Conservation (phyloP, 2,888 invertebrate species). For the Heliconius hortense region DNA sequence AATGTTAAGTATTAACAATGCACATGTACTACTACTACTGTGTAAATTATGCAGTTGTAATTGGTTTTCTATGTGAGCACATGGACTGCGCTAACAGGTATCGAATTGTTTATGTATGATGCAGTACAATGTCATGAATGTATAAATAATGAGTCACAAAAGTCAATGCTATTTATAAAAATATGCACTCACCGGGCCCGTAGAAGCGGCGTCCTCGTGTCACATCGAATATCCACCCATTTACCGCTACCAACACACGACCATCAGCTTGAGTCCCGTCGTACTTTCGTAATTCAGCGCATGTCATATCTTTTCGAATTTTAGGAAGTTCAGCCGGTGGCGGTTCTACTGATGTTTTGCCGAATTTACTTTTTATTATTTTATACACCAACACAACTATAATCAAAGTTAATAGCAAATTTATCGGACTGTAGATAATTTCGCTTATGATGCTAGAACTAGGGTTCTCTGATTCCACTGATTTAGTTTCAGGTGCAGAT, state of each 20-base stretch:
- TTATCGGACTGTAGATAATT: slow-evolving; percentile 84
- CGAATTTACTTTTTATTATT: slow-evolving; percentile 80
- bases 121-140: slow-evolving; percentile 48
- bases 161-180: slow-evolving; percentile 68
- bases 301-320: slow-evolving; percentile 93
- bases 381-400: slow-evolving; percentile 86
- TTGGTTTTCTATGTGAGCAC: not conserved
- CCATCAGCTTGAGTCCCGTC: slow-evolving; percentile 94
- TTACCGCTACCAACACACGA: slow-evolving; percentile 94
- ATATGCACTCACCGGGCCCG: slow-evolving; percentile 90
- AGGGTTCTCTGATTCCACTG: slow-evolving; percentile 48
- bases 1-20: not conserved
- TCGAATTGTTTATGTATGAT: slow-evolving; percentile 39
- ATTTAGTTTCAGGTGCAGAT: slow-evolving; percentile 61
- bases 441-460: slow-evolving; percentile 72
- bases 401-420: slow-evolving; percentile 84
- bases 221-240: slow-evolving; percentile 97
- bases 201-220: slow-evolving; percentile 95
- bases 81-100: not conserved
- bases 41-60: not conserved
- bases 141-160: slow-evolving; percentile 52
- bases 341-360: slow-evolving; percentile 55
- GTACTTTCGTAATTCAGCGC: slow-evolving; percentile 91
- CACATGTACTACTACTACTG: not conserved
- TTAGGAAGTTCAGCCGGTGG: slow-evolving; percentile 84